Evolutionary conservation across 2,113 vertebrate genomes (phyloP), one percentile per base, ranked within the genome.

Genomic region (Corydoras sp.): DNA sequence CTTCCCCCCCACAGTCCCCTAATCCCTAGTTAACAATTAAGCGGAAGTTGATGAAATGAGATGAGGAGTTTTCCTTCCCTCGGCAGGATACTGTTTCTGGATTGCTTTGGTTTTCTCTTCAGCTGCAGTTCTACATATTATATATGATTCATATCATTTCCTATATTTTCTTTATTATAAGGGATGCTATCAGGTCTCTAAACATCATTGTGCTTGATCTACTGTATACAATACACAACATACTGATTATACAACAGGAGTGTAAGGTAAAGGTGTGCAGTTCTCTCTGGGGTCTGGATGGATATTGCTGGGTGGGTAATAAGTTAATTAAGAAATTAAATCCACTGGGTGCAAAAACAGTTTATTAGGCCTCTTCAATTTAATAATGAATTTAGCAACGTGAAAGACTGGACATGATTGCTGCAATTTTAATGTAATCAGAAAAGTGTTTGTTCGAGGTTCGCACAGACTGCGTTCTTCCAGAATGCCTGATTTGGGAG

Each of bases 401-500:
- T 60, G 31, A 58, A 69, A 14, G 58, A 59, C 68, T 58, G 11
- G 58, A 62, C 15, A 62, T 74, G 72, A 74, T 68, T 62, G 56
- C 56, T 56, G 63, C 65, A 58, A 77, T 67, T 35, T 54, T 58
- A 56, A 56, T 67, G 72, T 70, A 67, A 67, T 71, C 72, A 67
- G 55, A 70, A 32, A 53, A 68, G 35, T 59, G 32, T 49, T 49
- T 68, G 35, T 29, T 68, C 6, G 10, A 32, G 51, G 55, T 35
- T 56, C 24, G 29, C 15, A 58, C 43, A 8, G n/a, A 58, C 31
- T 43, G 3, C 9, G 10, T 8, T 43, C 35, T 8, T 43, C 2
- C 35, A 5, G 2, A 43, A 2, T 5, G 35, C 35, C 35, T 43
- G 35, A 43, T 43, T 43, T 43, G 35, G 35, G 35, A 43, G 35